These are phyloP conservation scores for Papilio protenor DNA, from an alignment of 2,888 invertebrate species.

Conservation along the genomic window DNA sequence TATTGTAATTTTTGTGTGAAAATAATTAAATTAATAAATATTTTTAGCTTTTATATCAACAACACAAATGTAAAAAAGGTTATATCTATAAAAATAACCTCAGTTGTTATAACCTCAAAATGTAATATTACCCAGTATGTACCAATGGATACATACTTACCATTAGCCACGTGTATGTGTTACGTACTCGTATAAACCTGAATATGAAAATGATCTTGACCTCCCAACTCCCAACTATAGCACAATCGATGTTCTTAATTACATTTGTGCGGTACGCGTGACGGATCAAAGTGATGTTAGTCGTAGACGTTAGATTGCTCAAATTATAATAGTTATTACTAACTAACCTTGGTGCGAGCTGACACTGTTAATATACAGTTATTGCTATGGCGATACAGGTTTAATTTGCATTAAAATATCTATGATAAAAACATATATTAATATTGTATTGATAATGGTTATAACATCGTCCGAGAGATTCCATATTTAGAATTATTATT, in stretches of 20 bases:
- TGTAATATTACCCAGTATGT: neutral
- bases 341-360: neutral
- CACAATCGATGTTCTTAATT: slow-evolving; percentile 19
- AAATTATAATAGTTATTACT: slow-evolving; percentile 19
- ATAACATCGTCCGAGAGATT: too few relatives aligned
- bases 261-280: slow-evolving; percentile 19
- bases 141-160: neutral
- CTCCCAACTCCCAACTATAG: slow-evolving; percentile 4
- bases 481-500: too few relatives aligned
- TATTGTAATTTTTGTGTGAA: too few relatives aligned
- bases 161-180: neutral
- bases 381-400: neutral
- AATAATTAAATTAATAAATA: too few relatives aligned
- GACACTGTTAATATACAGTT: neutral
- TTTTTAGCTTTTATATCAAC: too few relatives aligned
- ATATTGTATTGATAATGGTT: neutral
- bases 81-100: too few relatives aligned
- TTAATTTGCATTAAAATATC: neutral
- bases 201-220: slow-evolving; percentile 33
- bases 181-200: neutral
- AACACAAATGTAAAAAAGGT: too few relatives aligned
- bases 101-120: too few relatives aligned
- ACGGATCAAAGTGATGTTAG: slow-evolving; percentile 20
- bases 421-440: neutral
- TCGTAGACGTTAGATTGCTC: slow-evolving; percentile 1